These are phyloP conservation scores for Sinelater perroti DNA, from an alignment of 2,888 invertebrate species.

Conservation along the genomic window DNA sequence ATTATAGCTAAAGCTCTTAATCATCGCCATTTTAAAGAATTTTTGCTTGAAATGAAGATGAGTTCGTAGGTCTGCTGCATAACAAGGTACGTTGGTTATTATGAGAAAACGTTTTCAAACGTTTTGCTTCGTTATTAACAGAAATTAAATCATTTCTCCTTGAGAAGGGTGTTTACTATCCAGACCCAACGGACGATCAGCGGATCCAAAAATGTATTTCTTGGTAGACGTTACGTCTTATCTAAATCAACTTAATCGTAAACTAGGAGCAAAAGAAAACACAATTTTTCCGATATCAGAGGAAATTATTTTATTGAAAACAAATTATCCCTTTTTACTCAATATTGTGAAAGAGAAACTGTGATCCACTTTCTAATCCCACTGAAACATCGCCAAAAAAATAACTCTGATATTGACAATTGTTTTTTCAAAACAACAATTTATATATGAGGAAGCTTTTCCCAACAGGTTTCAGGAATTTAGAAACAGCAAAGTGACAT, in stretches of 20 bases:
- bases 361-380: slow-evolving; percentile 2
- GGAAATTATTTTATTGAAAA: slow-evolving; percentile 43
- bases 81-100: background rate
- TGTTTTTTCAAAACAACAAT: background rate
- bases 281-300: too few species aligned
- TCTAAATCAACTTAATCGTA: slow-evolving; percentile 46
- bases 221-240: slow-evolving; percentile 49
- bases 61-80: background rate
- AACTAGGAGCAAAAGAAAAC: background rate
- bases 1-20: too few species aligned
- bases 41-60: background rate
- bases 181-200: slow-evolving; percentile 46
- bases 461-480: too few species aligned
- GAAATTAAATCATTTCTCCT: slow-evolving; percentile 48
- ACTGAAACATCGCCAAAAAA: slow-evolving; percentile 4
- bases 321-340: slow-evolving; percentile 41
- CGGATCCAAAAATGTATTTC: slow-evolving; percentile 33
- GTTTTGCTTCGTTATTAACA: too few species aligned
- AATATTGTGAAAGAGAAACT: slow-evolving; percentile 13
- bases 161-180: slow-evolving; percentile 48
- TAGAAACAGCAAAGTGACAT: too few species aligned
- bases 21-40: background rate
- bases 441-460: too few species aligned
- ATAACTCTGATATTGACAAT: background rate
- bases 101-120: background rate